These are phyloP conservation scores for Amphiduros pacificus DNA, from an alignment of 2,888 invertebrate genomes.

Conservation along the genomic window DNA sequence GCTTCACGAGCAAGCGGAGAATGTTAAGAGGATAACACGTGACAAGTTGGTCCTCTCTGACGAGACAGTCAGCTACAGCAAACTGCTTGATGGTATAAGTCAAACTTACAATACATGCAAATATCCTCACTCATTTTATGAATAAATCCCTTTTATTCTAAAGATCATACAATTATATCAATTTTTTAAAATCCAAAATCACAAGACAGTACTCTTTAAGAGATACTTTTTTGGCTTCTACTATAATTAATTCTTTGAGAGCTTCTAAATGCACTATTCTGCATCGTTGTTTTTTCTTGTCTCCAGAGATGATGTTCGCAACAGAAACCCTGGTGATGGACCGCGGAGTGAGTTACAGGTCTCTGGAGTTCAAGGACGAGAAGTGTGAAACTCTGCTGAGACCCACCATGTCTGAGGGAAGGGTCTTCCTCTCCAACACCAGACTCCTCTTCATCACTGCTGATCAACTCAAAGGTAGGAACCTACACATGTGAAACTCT, in stretches of 20 bases:
- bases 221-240: background rate
- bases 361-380: background rate
- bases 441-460: background rate
- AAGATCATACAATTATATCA: no score
- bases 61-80: background rate
- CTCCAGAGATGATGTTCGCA: background rate
- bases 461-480: constrained; percentile 2
- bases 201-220: no score
- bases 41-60: no score
- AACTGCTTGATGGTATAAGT: no score
- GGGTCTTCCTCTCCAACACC: background rate
- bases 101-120: no score
- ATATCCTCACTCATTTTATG: no score
- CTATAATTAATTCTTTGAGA: background rate
- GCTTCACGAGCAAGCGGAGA: background rate
- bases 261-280: background rate
- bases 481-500: no score
- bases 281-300: no score
- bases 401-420: background rate
- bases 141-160: no score
- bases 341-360: background rate
- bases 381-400: background rate
- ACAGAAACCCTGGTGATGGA: background rate
- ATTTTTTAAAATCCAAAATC: no score
- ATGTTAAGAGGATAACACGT: background rate